These are phyloP conservation scores for Pissodes strobi DNA, from an alignment of 1,140 invertebrate species.

Conservation along the genomic window DNA sequence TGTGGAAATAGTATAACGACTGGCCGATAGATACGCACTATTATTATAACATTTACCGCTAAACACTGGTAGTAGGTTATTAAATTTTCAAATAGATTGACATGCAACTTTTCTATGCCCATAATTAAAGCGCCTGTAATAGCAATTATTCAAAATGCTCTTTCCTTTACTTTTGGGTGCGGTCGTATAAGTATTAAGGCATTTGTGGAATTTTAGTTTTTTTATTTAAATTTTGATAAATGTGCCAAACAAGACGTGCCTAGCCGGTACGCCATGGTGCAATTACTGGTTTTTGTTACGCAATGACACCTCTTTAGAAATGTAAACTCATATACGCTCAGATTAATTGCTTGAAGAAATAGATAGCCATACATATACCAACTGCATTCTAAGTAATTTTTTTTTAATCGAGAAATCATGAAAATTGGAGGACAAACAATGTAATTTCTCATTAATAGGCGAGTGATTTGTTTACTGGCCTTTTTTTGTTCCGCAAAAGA, in stretches of 20 bases:
- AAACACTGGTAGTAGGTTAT: neutral
- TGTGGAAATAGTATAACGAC: neutral
- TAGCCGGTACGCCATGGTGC: neutral
- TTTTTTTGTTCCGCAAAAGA: no score
- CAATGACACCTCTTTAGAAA: constrained; percentile 13
- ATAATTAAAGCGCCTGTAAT: neutral
- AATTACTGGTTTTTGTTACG: neutral
- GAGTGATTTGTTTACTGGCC: no score
- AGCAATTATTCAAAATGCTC: no score
- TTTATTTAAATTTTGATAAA: constrained; percentile 16
- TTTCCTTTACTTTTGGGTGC: neutral
- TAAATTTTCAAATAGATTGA: neutral
- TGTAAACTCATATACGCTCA: neutral
- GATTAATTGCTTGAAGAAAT: constrained; percentile 7
- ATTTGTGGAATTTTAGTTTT: constrained; percentile 3
- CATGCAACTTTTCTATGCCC: neutral
- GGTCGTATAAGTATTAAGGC: neutral
- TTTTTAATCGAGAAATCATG: no score
- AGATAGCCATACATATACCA: neutral
- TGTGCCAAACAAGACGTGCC: constrained; percentile 5
- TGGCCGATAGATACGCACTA: neutral
- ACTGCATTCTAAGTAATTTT: no score
- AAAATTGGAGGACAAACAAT: no score
- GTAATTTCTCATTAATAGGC: no score
- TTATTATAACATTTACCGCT: neutral